Evolutionary conservation across 2,797 vertebrate genomes (phyloP).

Genomic region (Chelon auratus): DNA sequence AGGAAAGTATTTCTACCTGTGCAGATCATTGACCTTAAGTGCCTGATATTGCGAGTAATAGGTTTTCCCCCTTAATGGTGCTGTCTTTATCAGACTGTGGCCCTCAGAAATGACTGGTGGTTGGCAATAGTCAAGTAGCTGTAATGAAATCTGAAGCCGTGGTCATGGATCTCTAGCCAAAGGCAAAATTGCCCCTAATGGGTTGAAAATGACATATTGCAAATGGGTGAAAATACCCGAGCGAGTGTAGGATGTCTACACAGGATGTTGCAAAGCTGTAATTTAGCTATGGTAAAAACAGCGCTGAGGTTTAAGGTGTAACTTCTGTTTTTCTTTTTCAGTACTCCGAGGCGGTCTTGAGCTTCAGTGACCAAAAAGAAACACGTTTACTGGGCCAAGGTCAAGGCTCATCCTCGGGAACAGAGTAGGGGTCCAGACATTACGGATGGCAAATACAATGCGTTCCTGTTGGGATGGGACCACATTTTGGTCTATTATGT

Average conservation of each 20-base stretch:
- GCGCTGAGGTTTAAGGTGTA: constrained; percentile 9
- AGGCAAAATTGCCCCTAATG: constrained; percentile 11
- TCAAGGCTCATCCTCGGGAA: constrained; percentile 7
- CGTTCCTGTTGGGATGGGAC: constrained; percentile 4
- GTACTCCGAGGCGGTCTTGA: constrained; percentile 1
- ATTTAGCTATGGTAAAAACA: constrained; percentile 13
- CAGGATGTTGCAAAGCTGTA: background rate
- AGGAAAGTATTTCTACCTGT: too few relatives aligned
- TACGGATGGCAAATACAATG: background rate
- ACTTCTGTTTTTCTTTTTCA: background rate
- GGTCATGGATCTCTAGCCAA: constrained; percentile 6
- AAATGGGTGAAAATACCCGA: constrained; percentile 3
- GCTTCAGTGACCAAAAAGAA: constrained; percentile 15
- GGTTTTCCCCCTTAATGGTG: background rate
- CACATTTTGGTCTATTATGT: background rate
- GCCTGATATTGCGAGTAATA: too few relatives aligned
- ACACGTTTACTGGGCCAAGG: constrained; percentile 1
- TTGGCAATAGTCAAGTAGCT: background rate
- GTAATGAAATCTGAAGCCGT: constrained; percentile 12
- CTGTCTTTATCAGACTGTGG: background rate
- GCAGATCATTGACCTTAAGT: too few relatives aligned
- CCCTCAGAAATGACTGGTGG: background rate
- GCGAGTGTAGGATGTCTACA: background rate
- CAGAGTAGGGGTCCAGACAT: background rate
- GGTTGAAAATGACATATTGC: background rate